Evolutionary conservation across 2,888 invertebrate species (phyloP).

Genomic region (Diogma glabrata): DNA sequence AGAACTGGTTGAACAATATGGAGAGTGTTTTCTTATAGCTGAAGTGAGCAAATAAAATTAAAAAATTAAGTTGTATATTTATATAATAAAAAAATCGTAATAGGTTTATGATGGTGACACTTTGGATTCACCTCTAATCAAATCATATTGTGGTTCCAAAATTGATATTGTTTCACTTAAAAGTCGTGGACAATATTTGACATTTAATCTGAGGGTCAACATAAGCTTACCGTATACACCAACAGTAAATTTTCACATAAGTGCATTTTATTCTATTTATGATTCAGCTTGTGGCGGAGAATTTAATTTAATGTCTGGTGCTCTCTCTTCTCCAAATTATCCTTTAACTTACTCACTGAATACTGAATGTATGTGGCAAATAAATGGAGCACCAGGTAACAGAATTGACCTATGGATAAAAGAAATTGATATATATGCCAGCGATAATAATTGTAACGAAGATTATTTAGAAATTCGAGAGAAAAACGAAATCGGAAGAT

Average conservation of each 20-base stretch:
- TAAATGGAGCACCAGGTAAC: conserved; percentile 60
- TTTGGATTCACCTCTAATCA: conserved; percentile 47
- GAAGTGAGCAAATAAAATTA: no score
- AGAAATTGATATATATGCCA: conserved; percentile 54
- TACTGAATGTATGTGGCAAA: conserved; percentile 62
- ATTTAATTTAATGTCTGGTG: conserved; percentile 46
- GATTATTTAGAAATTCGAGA: conserved; percentile 82
- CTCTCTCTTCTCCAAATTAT: conserved; percentile 57
- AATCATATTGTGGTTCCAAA: conserved; percentile 44
- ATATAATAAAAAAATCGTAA: conserved; percentile 14
- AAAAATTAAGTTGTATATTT: no score
- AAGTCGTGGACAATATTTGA: conserved; percentile 54
- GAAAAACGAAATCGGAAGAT: conserved; percentile 44
- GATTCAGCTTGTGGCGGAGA: conserved; percentile 56
- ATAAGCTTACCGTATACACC: neutral
- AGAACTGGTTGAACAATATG: neutral
- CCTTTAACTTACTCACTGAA: conserved; percentile 56
- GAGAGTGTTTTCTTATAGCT: no score
- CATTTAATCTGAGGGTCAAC: conserved; percentile 31
- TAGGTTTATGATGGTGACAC: conserved; percentile 62
- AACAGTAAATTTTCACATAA: conserved; percentile 25
- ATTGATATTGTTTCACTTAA: conserved; percentile 50
- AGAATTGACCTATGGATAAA: conserved; percentile 52
- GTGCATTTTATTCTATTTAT: conserved; percentile 36
- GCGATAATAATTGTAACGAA: conserved; percentile 60